A percentile compares a stretch with the other conserved stretches of the same genome.
These are phyloP conservation scores for Carcina quercana DNA, from an alignment of 2,888 invertebrate genomes.

Conservation along the genomic window DNA sequence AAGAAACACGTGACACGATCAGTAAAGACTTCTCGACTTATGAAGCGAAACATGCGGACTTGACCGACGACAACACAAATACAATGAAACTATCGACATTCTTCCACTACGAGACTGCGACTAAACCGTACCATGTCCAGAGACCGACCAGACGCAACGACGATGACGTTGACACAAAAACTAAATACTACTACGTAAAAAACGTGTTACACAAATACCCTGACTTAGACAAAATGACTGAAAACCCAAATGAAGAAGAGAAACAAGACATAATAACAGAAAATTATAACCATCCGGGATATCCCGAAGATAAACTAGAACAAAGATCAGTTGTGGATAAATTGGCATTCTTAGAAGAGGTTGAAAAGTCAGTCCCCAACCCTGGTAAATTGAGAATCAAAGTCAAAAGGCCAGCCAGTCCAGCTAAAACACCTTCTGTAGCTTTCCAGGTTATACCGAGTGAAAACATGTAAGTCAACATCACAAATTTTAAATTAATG, in stretches of 20 bases:
- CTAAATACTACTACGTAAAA: conserved; percentile 59
- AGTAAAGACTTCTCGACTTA: conserved; percentile 56
- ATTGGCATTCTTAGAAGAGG: conserved; percentile 35
- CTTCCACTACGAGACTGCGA: conserved; percentile 54
- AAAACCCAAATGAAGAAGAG: conserved; percentile 17
- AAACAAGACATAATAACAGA: conserved; percentile 17
- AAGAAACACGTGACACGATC: conserved; percentile 26
- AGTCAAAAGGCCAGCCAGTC: conserved; percentile 33
- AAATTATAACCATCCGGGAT: conserved; percentile 27
- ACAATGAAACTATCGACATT: conserved; percentile 56
- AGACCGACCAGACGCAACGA: conserved; percentile 60
- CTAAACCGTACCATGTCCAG: conserved; percentile 50
- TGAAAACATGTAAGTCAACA: conserved; percentile 53
- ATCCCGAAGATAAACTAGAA: conserved; percentile 34
- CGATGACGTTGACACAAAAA: conserved; percentile 30
- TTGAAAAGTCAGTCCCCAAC: conserved; percentile 27
- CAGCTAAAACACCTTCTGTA: conserved; percentile 58
- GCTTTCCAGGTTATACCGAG: conserved; percentile 67
- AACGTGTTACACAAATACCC: conserved; percentile 61
- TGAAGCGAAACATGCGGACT: conserved; percentile 26
- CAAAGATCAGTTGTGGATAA: conserved; percentile 48
- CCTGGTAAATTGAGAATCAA: conserved; percentile 26
- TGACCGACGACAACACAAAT: conserved; percentile 14
- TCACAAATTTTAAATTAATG: neutral
- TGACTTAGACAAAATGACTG: conserved; percentile 22